Base-by-base conservation (phyloP, 2,888 invertebrate genomes). In the Baronia brevicornis region DNA sequence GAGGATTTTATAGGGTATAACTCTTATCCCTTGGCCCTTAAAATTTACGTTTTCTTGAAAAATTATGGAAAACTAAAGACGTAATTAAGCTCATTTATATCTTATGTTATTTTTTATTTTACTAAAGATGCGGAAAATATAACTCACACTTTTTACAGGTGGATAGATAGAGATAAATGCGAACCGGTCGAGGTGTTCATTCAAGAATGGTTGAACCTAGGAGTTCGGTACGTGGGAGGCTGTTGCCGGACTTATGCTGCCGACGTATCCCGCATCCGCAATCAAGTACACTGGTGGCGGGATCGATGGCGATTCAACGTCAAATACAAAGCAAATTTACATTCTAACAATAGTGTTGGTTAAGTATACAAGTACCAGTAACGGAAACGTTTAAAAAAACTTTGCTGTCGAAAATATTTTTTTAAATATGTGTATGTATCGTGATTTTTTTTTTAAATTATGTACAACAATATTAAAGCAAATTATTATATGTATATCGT, bases 211-310 rank as follows among this genome's bases (percentile, higher is more conserved):
- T 65, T 93, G 30, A 87, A 91, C 35, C 68, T 91, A 24, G 96
- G 96, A 1, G 93, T 93, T 17, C 88, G 88, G 31, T 94, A 93
- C 65, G 88, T 98, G 23, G 97, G 97, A 10, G 97, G 97, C 0
- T 98, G 97, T 55, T 98, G 97, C 67, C 87, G 95, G 46, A 93
- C 95, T 0, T 91, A 91, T 52, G 92, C 95, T 1, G 86, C 90
- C 0, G 95, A 96, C 62, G 91, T 97, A 17, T 84, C 86, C 5
- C 87, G 89, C 44, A 93, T 95, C 49, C 85, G 88, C 32, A 87
- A 88, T 49, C 87, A 89, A 43, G 89, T 91, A 33, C 65, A 67
- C 44, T 72, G 77, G 51, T 85, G 85, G 85, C 61, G 72, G 4
- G 80, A 82, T 47, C 75, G 73, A 38, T 61, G 60, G 51, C 68